phyloP scores from a whole-genome alignment of 2,888 invertebrate species.

The Polylopha cassiicola region DNA sequence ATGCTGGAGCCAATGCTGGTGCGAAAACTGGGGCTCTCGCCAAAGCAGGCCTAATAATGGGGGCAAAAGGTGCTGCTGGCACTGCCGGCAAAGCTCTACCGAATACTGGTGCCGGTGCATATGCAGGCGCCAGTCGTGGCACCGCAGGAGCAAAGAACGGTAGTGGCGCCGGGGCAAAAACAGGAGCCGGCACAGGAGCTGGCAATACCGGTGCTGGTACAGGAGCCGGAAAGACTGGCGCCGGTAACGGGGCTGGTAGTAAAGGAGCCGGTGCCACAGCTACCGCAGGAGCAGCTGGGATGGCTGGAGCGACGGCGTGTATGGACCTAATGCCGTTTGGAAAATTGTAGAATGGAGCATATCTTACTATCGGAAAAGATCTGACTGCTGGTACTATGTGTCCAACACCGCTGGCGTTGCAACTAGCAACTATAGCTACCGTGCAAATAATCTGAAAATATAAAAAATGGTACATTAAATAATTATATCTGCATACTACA shows the following conservation, averaged over 20 bases:
- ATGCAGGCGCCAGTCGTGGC: slow-evolving; percentile 5
- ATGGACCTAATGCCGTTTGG: slow-evolving; percentile 60
- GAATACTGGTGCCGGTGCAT: slow-evolving; percentile 1
- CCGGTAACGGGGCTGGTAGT: slow-evolving; percentile 29
- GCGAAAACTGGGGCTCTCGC: slow-evolving; percentile 14
- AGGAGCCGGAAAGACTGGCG: slow-evolving; percentile 33
- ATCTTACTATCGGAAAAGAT: slow-evolving; percentile 59
- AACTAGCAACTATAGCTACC: slow-evolving; percentile 58
- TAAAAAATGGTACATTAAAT: neutral
- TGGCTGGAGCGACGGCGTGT: slow-evolving; percentile 57
- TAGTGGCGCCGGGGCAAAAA: slow-evolving; percentile 15
- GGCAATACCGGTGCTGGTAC: slow-evolving; percentile 23
- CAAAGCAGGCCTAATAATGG: slow-evolving; percentile 3
- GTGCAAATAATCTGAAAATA: slow-evolving; percentile 50
- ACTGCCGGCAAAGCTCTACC: no score
- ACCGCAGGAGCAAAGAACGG: slow-evolving; percentile 12
- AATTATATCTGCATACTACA: no score
- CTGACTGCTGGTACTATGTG: slow-evolving; percentile 52
- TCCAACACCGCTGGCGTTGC: slow-evolving; percentile 63
- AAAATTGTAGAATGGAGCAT: slow-evolving; percentile 70
- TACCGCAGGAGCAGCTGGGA: slow-evolving; percentile 30
- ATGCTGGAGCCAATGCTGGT: slow-evolving; percentile 13
- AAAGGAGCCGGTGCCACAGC: slow-evolving; percentile 29
- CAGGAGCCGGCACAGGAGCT: slow-evolving; percentile 22
- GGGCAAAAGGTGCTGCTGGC: slow-evolving; percentile 3